Evolutionary conservation across 2,113 vertebrate genomes (phyloP).

Genomic region (Sus scrofa): T2T-Sscrofa CM000812.6:75915501-75916000

Average conservation of each 20-base stretch:
- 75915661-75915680: neutral
- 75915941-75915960: too few relatives aligned
- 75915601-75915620: neutral
- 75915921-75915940: too few relatives aligned
- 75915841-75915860: neutral
- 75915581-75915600: neutral
- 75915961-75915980: too few relatives aligned
- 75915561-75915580: neutral
- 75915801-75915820: neutral
- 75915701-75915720: neutral
- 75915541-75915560: neutral
- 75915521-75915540: neutral
- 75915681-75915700: neutral
- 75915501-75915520: conserved; percentile 12
- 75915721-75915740: neutral
- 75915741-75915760: neutral
- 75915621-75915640: neutral
- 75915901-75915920: too few relatives aligned
- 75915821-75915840: neutral
- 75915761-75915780: neutral
- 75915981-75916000: too few relatives aligned
- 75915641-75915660: neutral
- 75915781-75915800: neutral
- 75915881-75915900: neutral
- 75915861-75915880: neutral